Evolutionary conservation across 2,888 invertebrate genomes (phyloP).

Genomic region (Choreutis nemorana): DNA sequence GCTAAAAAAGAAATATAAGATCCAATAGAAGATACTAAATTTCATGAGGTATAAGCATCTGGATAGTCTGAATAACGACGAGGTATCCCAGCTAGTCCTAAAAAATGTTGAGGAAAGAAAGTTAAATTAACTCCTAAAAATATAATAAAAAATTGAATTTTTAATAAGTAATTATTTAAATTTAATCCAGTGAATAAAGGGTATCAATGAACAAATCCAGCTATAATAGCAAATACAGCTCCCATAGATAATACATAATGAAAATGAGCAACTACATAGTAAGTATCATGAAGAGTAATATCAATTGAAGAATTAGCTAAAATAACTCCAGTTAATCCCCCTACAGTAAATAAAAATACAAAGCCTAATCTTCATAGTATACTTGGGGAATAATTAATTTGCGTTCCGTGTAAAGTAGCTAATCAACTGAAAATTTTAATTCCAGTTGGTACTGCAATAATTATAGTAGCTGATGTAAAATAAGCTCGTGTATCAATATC

Average conservation of each 20-base stretch:
- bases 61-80: constrained; percentile 81
- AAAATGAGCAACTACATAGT: constrained; percentile 85
- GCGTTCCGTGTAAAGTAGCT: constrained; percentile 72
- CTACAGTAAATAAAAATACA: constrained; percentile 79
- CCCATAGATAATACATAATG: constrained; percentile 84
- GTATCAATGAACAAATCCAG: constrained; percentile 76
- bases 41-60: constrained; percentile 71
- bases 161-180: constrained; percentile 67
- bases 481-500: constrained; percentile 86
- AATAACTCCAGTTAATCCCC: constrained; percentile 74
- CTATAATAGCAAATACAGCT: constrained; percentile 81
- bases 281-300: constrained; percentile 81
- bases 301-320: constrained; percentile 80
- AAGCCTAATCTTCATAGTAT: constrained; percentile 77
- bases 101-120: constrained; percentile 83
- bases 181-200: constrained; percentile 71
- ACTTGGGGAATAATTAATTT: constrained; percentile 66
- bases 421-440: constrained; percentile 85
- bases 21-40: constrained; percentile 73
- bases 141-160: constrained; percentile 75
- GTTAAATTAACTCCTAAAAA: constrained; percentile 82
- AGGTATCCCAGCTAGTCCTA: constrained; percentile 66
- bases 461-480: constrained; percentile 85
- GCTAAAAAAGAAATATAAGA: constrained; percentile 69
- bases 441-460: constrained; percentile 86